Evolutionary conservation across 2,888 invertebrate genomes (phyloP), one percentile per base, ranked within the genome.

Genomic region (Cyrtodaria siliqua): DNA sequence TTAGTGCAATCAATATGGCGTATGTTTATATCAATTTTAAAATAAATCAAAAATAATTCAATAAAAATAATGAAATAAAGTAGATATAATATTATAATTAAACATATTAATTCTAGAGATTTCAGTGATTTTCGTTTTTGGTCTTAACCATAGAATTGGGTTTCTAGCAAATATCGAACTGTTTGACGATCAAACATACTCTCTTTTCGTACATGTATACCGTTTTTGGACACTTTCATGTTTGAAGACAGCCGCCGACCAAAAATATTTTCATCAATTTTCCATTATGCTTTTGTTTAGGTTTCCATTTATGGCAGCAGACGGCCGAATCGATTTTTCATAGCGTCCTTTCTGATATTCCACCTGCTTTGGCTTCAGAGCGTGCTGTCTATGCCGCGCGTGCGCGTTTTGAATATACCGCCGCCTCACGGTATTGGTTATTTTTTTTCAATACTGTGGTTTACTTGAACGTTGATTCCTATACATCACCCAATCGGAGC

Each of bases 291-390:
- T 42, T 56, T 55, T 61, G 70, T 69, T 60, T 76, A 52, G 64
- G 62, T 76, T 67, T 70, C 66, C 67, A 66, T 68, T 62, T 27
- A 42, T 20, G 33, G 33, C 67, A 77, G 68, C 71, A 76, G 66
- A 66, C 70, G 76, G 67, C 62, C 38, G 56, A 62, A 71, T 71
- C 68, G 70, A 73, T 71, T 72, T 71, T 72, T 68, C 77, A 71
- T 72, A 77, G 77, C 77, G 77, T 77, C 71, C 67, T 42, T 66
- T 68, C 53, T 56, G 66, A 40, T 55, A 44, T 63, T 77, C 77
- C 77, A 77, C 77, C 77, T 77, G 77, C 77, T 47, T 56, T 38
- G 62, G 71, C 56, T 72, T 62, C 67, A 67, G 77, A 71, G 71
- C 77, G 77, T 71, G 71, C 77, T 71, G 44, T 29, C 55, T 50